Base-by-base conservation (phyloP, 2,797 vertebrate species). In the Smutsia gigantea region DNA sequence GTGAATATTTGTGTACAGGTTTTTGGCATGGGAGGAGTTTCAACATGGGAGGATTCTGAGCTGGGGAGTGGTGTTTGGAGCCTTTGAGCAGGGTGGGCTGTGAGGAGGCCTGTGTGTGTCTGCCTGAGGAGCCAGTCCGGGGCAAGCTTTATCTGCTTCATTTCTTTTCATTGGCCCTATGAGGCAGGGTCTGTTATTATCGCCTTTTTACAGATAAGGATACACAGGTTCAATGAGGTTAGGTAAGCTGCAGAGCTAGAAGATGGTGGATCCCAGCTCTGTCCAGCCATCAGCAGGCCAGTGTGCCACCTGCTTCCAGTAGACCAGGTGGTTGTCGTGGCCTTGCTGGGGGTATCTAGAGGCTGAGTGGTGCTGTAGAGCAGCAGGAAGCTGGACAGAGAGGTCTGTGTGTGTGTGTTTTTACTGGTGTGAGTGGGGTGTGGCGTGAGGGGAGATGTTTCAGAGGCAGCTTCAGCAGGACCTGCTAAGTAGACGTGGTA, bases 1-100 rank as follows among this genome's bases (percentile, higher is more conserved):
- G 25, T 87, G 83, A 66, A 75, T 55, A 8, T 18, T 66, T 34
- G 27, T 17, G 23, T 29, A 5, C 61, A 27, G 0, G 9, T 61
- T 42, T 95, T 92, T 55, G 37, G 0, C 8, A 4, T 51, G 77
- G 92, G 39, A 85, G 39, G 82, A 49, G 49, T 82, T 92, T 86
- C 78, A 49, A 0, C 8, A 4, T 51, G 77, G 93, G 39, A 85
- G 39, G 82, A 49, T 72, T 63, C 63, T 37, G 74, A 77, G 3
- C 14, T 83, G 89, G 72, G 27, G 31, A 42, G 51, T 8, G 6
- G 59, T 7, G 2, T 42, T 57, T n/a, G n/a, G 53, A 39, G 69
- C 25, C 64, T 39, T 34, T 17, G 63, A 66, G 57, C 19, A 9
- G 69, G 14, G 51, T 42, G 55, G 74, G 18, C 87, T 85, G 5